Evolutionary conservation across 2,888 invertebrate species (phyloP).

Genomic region (Pandemis corylana): DNA sequence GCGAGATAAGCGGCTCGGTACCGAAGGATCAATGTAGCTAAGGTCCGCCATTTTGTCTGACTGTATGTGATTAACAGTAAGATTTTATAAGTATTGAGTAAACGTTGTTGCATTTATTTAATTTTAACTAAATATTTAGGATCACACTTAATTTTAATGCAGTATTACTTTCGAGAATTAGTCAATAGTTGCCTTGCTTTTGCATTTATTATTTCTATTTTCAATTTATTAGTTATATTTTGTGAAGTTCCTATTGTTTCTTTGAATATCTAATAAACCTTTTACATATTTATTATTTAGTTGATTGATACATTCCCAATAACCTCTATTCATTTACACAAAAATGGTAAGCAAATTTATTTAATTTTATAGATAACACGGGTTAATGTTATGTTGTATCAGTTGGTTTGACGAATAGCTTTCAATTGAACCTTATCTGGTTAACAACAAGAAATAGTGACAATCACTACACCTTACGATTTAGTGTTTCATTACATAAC

Average conservation of each 20-base stretch:
- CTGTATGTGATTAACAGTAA: conserved; percentile 38
- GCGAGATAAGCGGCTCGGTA: conserved; percentile 32
- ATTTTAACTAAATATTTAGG: conserved; percentile 43
- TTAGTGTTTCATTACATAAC: neutral
- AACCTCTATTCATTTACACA: neutral
- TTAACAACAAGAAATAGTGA: neutral
- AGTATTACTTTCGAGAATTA: conserved; percentile 46
- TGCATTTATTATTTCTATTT: conserved; percentile 37
- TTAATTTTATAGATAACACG: neutral
- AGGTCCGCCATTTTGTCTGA: conserved; percentile 11
- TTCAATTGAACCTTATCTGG: neutral
- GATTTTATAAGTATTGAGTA: conserved; percentile 46
- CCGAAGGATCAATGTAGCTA: neutral
- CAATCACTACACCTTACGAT: neutral
- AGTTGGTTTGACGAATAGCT: neutral
- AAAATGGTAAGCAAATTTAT: neutral
- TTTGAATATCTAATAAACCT: conserved; percentile 45
- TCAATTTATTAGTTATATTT: conserved; percentile 26
- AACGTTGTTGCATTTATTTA: conserved; percentile 51
- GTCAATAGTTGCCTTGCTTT: conserved; percentile 23
- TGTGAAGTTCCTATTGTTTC: conserved; percentile 55
- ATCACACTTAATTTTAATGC: conserved; percentile 41
- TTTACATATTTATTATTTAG: conserved; percentile 43
- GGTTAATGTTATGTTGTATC: neutral
- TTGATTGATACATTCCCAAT: neutral